phyloP scores from a whole-genome alignment of 35 echinoderm and acorn worm species.

The Strongylocentrotus purpuratus region DNA sequence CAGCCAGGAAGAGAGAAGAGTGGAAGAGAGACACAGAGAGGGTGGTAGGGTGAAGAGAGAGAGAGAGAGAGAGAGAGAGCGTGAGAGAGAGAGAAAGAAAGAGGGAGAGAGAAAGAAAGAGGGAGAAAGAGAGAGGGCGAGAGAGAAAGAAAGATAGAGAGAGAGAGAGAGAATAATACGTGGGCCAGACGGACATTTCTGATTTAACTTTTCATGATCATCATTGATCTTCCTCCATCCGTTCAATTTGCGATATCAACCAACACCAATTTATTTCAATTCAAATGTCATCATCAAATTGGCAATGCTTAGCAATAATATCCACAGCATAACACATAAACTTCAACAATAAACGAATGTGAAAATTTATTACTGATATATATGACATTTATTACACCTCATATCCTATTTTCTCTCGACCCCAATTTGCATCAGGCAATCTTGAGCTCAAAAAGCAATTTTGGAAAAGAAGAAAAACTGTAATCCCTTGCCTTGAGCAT shows the following conservation, averaged over 20 bases:
- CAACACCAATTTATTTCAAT: not conserved
- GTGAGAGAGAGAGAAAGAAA: not conserved
- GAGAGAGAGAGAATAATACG: no score
- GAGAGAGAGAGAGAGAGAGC: not conserved
- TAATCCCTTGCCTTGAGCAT: not conserved
- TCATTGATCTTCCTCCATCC: not conserved
- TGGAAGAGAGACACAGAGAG: not conserved
- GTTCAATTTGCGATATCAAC: not conserved
- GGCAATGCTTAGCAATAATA: not conserved
- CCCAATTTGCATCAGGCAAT: not conserved
- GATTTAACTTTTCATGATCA: no score
- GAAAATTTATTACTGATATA: not conserved
- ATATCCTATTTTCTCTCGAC: not conserved
- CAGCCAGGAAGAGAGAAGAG: not conserved
- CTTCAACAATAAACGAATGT: not conserved
- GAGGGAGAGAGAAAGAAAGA: not conserved
- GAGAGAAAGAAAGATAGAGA: no score
- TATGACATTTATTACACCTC: not conserved
- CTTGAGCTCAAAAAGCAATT: not conserved
- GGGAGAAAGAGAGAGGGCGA: no score
- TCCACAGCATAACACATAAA: not conserved
- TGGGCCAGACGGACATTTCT: no score
- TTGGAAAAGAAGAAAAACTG: not conserved
- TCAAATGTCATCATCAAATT: not conserved
- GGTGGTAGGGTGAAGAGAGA: not conserved